These are phyloP conservation scores for Diorhabda carinulata DNA, from an alignment of 1,140 invertebrate species.

Conservation along the genomic window DNA sequence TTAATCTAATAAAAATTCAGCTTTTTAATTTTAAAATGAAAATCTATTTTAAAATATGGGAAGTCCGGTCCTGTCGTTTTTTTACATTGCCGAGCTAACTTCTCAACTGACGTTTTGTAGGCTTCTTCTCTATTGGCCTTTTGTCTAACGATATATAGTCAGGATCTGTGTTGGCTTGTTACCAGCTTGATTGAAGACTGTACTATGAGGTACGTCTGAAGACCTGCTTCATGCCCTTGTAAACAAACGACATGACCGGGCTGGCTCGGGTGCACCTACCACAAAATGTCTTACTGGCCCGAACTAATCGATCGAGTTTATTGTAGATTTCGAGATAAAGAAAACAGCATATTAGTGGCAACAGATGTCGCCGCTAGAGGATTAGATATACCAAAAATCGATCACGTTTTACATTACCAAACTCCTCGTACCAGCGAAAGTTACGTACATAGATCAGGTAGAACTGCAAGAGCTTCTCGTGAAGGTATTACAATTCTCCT, in stretches of 20 bases:
- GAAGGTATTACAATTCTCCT: slow-evolving; percentile 89
- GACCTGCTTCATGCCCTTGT: no score
- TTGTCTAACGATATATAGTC: no score
- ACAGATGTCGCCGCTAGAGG: slow-evolving; percentile 97
- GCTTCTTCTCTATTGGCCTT: neutral
- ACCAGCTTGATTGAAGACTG: neutral
- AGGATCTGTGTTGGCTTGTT: neutral
- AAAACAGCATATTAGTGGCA: slow-evolving; percentile 79
- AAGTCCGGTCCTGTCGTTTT: no score
- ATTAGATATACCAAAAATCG: slow-evolving; percentile 89
- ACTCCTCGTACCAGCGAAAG: slow-evolving; percentile 91
- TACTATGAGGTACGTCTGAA: no score
- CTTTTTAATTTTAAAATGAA: slow-evolving; percentile 4
- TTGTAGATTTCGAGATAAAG: slow-evolving; percentile 70
- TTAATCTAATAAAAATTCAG: no score
- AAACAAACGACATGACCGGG: no score
- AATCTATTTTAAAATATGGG: no score
- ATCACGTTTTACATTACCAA: slow-evolving; percentile 98
- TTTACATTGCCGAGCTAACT: no score
- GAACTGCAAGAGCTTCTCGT: slow-evolving; percentile 86
- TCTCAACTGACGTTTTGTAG: no score
- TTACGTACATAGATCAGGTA: slow-evolving; percentile 94
- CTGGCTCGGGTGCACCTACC: no score
- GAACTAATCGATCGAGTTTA: no score
- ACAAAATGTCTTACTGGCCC: no score